These are phyloP conservation scores for Archivesica marissinica DNA, from an alignment of 1,140 invertebrate genomes.

Conservation along the genomic window DNA sequence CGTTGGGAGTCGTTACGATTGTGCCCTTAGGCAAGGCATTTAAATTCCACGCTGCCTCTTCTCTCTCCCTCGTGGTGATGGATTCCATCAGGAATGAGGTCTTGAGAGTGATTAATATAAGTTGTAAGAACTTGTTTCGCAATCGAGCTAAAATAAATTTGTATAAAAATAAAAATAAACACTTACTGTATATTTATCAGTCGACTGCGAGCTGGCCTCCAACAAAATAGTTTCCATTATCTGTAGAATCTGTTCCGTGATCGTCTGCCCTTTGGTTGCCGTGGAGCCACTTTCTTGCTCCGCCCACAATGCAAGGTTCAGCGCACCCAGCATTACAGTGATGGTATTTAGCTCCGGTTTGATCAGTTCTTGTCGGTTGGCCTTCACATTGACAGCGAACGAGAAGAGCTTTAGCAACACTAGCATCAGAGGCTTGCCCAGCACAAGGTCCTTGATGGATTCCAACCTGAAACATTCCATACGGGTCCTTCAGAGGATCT, in stretches of 20 bases:
- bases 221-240: slow-evolving; percentile 95
- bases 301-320: slow-evolving; percentile 83
- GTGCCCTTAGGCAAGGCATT: no score
- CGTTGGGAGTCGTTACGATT: no score
- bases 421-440: slow-evolving; percentile 91
- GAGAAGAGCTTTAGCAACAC: slow-evolving; percentile 94
- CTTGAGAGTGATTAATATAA: no score
- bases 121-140: no score
- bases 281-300: slow-evolving; percentile 84
- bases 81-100: no score
- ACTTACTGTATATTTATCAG: slow-evolving; percentile 82
- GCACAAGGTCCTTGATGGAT: slow-evolving; percentile 88
- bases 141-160: no score
- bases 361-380: slow-evolving; percentile 85
- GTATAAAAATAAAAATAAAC: no score
- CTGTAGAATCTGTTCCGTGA: slow-evolving; percentile 92
- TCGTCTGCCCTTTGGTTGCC: slow-evolving; percentile 84
- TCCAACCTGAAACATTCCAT: slow-evolving; percentile 87
- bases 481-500: no score
- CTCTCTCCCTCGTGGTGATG: no score
- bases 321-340: slow-evolving; percentile 83
- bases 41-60: no score
- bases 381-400: slow-evolving; percentile 90
- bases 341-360: slow-evolving; percentile 83
- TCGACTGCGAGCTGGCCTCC: slow-evolving; percentile 91